Conservation (phyloP, 1,140 invertebrate genomes). For the Drosophila nasuta region DNA sequence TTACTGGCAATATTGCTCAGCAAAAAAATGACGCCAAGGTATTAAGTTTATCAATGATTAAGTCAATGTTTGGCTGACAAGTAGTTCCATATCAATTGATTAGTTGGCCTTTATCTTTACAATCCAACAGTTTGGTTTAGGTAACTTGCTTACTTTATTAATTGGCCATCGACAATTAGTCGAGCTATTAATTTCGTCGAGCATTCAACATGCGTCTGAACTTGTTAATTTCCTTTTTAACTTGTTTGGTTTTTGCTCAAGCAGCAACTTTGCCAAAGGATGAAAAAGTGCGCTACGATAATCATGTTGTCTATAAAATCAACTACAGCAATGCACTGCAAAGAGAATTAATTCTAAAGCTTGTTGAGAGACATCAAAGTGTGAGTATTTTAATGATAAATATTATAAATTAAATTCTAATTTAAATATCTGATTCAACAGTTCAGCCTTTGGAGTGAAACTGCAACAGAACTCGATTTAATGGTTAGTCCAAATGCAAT, state of each 20-base stretch:
- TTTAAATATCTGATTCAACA: constrained; percentile 5
- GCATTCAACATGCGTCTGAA: not conserved
- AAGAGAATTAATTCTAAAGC: constrained; percentile 28
- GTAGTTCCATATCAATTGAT: not conserved
- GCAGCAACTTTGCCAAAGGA: constrained; percentile 27
- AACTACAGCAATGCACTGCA: constrained; percentile 45
- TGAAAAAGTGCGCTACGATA: constrained; percentile 63
- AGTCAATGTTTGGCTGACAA: not conserved
- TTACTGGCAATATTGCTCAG: not conserved
- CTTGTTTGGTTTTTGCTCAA: not conserved
- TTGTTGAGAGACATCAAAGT: constrained; percentile 30
- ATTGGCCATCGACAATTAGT: not conserved
- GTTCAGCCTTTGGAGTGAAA: constrained; percentile 63
- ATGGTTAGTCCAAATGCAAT: constrained; percentile 59
- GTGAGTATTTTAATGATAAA: constrained; percentile 37
- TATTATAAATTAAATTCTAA: not conserved
- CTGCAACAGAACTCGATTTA: constrained; percentile 49
- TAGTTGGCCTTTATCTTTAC: not conserved
- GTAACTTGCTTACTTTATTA: not conserved
- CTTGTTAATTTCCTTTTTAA: not conserved
- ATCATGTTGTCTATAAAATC: constrained; percentile 62
- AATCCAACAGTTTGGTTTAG: not conserved
- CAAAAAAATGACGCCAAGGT: not conserved
- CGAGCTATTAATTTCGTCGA: not conserved
- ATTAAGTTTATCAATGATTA: not conserved